Base-by-base conservation (phyloP, 2,797 vertebrate genomes). In the Gorsachius magnificus region DNA sequence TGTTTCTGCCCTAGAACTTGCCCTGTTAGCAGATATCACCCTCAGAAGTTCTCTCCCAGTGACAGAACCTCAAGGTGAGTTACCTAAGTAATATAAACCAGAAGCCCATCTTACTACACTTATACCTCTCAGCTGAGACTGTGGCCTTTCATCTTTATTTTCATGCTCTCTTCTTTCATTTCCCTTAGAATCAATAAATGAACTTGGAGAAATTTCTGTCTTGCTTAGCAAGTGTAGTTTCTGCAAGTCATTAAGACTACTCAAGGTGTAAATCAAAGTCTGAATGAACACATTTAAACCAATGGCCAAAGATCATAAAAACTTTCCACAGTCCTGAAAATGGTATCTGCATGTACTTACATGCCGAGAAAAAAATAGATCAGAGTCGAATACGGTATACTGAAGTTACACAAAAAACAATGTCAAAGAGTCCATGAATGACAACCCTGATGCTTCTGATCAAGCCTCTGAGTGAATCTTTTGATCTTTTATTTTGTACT, bases 251-350 rank as follows among this genome's bases (percentile, higher is more conserved):
- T 87, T 92, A 64, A 64, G 84, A 36, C 43, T 76, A 35, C 36
- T 71, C 20, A 89, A 89, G 63, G 28, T 74, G 33, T 89, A 87
- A 95, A 80, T 94, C 51, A 56, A 86, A 90, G 82, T 92, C 53
- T 80, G 41, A 83, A 87, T 35, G 36, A 26, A 18, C 20, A 60
- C 12, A 51, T 92, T 57, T 94, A 89, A 95, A 92, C 61, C 19
- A 72, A 56, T 16, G 22, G 9, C 20, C 56, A 83, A 87, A 90
- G 29, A 56, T 53, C 36, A 56, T 74, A 25, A 74, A 87, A 89
- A 41, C 14, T 4, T 58, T 81, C 33, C 31, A 35, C 13, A 26
- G 46, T 82, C 48, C 31, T 83, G 48, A 60, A 50, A 77, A 61
- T 1, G 28, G 36, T 26, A 35, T 43, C 33, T 57, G 15, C 16